Evolutionary conservation across 2,113 vertebrate species (phyloP), one percentile per base, ranked within the genome.

Genomic region (Pungitius pungitius): DNA sequence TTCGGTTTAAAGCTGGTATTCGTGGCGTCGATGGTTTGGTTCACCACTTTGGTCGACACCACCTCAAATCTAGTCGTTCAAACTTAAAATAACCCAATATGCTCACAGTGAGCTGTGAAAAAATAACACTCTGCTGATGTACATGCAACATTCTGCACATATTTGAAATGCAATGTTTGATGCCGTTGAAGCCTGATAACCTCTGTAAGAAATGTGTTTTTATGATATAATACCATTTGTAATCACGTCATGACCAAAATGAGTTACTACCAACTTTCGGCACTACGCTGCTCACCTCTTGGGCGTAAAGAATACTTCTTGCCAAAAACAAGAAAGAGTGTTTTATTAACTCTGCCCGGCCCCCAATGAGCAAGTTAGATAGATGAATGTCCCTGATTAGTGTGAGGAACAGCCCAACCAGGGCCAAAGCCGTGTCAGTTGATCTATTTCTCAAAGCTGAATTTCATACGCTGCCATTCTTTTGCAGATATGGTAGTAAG

Each of bases 401-500:
- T 56, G 2, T 45, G 5, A 58, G 4, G 13, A 22, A 27, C 13
- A 60, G 47, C 49, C 47, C 13, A 78, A 62, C 13, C 70, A 15
- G 62, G 26, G 17, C 51, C 52, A 58, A 47, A 35, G 55, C 1
- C 8, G 35, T 18, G 24, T 27, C 8, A 35, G 30, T 10, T 78
- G 33, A 74, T 57, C 64, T 22, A n/a, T 55, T 82, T 69, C 72
- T 49, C 15, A 57, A 68, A 78, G 26, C 30, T 13, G 6, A 10
- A 49, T 71, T 78, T 65, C 37, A 56, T 47, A 51, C 22, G 63
- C 27, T 35, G 59, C 54, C 37, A 42, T 77, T 74, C 6, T 39
- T 42, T 63, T 18, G 62, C 57, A 80, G 51, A 33, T 73, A 60
- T 74, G 55, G 55, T 7, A 80, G 20, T 43, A 59, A 65, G 47